A percentile compares a stretch with the other conserved stretches of the same genome.
Conservation (phyloP, 2,888 invertebrate genomes). For the Melanchra persicariae region DNA sequence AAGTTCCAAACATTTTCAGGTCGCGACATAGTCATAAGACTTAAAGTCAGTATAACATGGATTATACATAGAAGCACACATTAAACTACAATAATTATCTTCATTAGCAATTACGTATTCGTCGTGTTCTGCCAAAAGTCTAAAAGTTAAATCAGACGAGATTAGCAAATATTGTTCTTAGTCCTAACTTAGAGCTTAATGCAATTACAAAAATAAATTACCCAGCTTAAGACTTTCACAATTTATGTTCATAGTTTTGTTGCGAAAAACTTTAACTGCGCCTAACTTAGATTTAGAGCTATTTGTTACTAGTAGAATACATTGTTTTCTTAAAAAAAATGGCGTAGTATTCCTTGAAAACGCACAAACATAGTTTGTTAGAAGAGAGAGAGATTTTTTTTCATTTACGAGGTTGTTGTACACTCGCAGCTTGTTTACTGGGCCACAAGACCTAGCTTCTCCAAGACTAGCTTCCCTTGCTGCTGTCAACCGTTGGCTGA, state of each 20-base stretch:
- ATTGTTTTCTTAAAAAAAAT: conserved; percentile 17
- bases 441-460: too few relatives aligned
- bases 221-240: conserved; percentile 34
- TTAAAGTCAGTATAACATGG: neutral
- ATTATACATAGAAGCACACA: conserved; percentile 13
- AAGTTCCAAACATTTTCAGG: too few relatives aligned
- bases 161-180: conserved; percentile 45
- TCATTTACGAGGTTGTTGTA: neutral
- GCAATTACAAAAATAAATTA: conserved; percentile 49
- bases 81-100: conserved; percentile 12
- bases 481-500: too few relatives aligned
- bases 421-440: too few relatives aligned
- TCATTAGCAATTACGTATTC: conserved; percentile 18
- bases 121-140: conserved; percentile 19
- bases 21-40: too few relatives aligned
- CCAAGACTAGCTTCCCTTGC: too few relatives aligned
- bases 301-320: conserved; percentile 43
- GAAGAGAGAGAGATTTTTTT: neutral
- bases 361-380: neutral
- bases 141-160: conserved; percentile 46
- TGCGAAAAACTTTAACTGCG: conserved; percentile 26
- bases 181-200: conserved; percentile 17
- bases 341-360: conserved; percentile 12
- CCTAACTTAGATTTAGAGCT: conserved; percentile 37
- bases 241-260: conserved; percentile 50